Percentiles rank a stretch among this genome's conserved stretches.
Conservation (phyloP, 23 tunicate genomes). For the Trididemnum nubilum region DNA sequence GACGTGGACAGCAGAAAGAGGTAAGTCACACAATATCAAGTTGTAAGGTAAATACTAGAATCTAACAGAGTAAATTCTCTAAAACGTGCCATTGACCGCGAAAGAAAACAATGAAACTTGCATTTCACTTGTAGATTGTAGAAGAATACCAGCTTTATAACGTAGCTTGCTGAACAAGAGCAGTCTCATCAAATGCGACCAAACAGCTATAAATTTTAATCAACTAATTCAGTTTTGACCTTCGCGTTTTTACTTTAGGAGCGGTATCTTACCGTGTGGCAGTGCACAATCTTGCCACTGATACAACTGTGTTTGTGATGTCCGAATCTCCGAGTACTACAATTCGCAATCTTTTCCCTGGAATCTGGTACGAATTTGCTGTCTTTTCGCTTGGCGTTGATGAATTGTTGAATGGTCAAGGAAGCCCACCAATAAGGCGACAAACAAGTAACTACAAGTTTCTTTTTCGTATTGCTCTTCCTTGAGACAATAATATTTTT, state of each 20-base stretch:
- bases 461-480: no score
- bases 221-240: no score
- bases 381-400: conserved; percentile 57
- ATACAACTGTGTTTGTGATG: not conserved
- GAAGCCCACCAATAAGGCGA: conserved; percentile 37
- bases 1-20: conserved; percentile 49
- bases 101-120: no score
- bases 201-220: no score
- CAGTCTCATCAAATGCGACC: no score
- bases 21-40: conserved; percentile 38
- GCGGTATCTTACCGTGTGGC: conserved; percentile 36
- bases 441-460: conserved; percentile 77
- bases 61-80: no score
- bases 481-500: no score
- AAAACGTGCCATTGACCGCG: no score
- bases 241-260: conserved; percentile 25
- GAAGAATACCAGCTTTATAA: no score
- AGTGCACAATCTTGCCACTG: not conserved
- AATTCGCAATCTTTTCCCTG: conserved; percentile 43
- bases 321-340: not conserved
- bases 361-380: conserved; percentile 39
- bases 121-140: no score
- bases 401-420: conserved; percentile 40
- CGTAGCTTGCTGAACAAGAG: no score
- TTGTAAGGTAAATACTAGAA: no score